Conservation (phyloP, 2,888 invertebrate species). For the Leistus spinibarbis region DNA sequence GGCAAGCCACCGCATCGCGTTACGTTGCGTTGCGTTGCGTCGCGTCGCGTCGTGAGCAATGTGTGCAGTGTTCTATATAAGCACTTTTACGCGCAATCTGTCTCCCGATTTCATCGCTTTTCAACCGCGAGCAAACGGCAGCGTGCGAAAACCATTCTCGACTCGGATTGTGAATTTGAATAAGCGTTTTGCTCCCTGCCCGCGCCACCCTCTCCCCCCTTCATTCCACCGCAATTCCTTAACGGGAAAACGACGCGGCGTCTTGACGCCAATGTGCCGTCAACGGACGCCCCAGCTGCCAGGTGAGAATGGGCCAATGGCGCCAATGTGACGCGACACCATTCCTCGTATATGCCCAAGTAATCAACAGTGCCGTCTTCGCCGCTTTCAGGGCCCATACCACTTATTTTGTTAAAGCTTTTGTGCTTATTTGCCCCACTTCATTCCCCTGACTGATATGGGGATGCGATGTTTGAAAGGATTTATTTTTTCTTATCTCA, state of each 20-base stretch:
- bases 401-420: not conserved
- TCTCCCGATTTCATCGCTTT: conserved; percentile 27
- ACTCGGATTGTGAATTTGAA: conserved; percentile 37
- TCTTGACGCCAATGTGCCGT: not conserved
- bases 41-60: not conserved
- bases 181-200: conserved; percentile 27
- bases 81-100: conserved; percentile 39
- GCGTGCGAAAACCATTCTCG: conserved; percentile 1
- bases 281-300: not conserved
- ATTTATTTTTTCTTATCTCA: no score
- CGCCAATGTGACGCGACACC: not conserved
- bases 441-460: not conserved
- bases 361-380: not conserved
- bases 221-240: conserved; percentile 3
- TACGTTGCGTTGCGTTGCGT: not conserved
- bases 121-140: not conserved
- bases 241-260: conserved; percentile 8
- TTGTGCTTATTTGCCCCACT: not conserved
- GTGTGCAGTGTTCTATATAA: conserved; percentile 28
- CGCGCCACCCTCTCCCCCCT: no score
- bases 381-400: not conserved
- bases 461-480: not conserved
- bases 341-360: not conserved
- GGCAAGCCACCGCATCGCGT: not conserved
- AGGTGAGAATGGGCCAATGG: not conserved